These are phyloP conservation scores for Agrilus mali DNA, from an alignment of 2,888 invertebrate genomes.

Conservation along the genomic window DNA sequence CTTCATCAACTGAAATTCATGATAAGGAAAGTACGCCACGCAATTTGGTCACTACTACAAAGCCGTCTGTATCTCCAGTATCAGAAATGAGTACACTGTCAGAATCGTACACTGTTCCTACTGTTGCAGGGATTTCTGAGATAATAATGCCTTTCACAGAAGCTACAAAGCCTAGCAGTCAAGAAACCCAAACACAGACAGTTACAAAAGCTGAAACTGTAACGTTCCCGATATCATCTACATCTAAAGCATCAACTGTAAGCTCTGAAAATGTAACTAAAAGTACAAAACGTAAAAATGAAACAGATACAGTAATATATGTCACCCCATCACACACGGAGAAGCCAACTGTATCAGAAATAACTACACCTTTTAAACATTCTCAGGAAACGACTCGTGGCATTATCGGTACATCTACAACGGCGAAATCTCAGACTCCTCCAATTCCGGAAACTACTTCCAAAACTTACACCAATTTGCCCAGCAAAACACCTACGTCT, in stretches of 20 bases:
- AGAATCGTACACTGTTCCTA: too few relatives aligned
- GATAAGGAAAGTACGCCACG: too few relatives aligned
- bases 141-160: too few relatives aligned
- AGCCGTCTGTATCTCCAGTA: too few relatives aligned
- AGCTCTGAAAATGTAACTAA: too few relatives aligned
- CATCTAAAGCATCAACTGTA: too few relatives aligned
- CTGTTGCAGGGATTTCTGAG: too few relatives aligned
- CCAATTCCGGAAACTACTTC: slow-evolving; percentile 31
- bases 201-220: not conserved
- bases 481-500: not conserved
- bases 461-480: slow-evolving; percentile 19
- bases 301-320: not conserved
- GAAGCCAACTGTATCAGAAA: not conserved
- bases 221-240: not conserved
- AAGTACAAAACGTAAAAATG: too few relatives aligned
- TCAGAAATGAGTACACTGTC: too few relatives aligned
- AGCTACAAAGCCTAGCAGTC: not conserved
- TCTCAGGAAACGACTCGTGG: not conserved
- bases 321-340: not conserved
- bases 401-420: slow-evolving; percentile 1
- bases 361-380: slow-evolving; percentile 3
- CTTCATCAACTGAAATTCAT: too few relatives aligned
- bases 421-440: slow-evolving; percentile 1
- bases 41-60: too few relatives aligned
- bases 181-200: not conserved